A percentile compares a stretch with the other conserved stretches of the same genome.
Conservation (phyloP, 2,888 invertebrate species). For the Drosophila quasianomalipes region DNA sequence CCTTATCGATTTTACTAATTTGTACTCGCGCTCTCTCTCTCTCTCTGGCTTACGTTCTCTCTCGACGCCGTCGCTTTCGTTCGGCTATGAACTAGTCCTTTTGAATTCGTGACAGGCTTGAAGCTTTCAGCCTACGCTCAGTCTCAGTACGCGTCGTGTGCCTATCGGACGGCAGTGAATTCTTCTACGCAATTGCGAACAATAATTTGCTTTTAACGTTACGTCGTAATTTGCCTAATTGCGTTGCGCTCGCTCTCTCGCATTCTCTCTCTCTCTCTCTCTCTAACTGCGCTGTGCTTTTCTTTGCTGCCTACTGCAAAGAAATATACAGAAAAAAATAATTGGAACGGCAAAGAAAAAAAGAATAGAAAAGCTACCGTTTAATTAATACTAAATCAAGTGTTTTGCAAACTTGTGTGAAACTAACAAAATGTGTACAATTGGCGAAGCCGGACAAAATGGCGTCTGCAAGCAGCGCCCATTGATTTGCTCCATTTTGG, state of each 20-base stretch:
- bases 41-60: conserved; percentile 21
- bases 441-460: conserved; percentile 83
- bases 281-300: conserved; percentile 48
- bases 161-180: conserved; percentile 54
- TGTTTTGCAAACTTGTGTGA: conserved; percentile 28
- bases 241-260: conserved; percentile 20
- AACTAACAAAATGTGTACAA: conserved; percentile 57
- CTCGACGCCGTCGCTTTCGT: conserved; percentile 55
- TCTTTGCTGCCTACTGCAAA: conserved; percentile 36
- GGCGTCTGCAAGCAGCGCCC: conserved; percentile 84
- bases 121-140: conserved; percentile 65
- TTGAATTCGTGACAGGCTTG: conserved; percentile 40
- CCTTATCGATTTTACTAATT: conserved; percentile 54
- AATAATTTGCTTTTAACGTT: conserved; percentile 24
- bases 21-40: conserved; percentile 9
- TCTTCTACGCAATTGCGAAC: conserved; percentile 28
- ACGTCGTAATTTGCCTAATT: conserved; percentile 55
- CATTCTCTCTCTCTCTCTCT: conserved; percentile 25
- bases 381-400: conserved; percentile 13
- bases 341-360: conserved; percentile 4
- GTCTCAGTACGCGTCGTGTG: conserved; percentile 72
- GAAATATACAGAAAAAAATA: conserved; percentile 36
- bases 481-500: conserved; percentile 84
- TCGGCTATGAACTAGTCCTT: conserved; percentile 59
- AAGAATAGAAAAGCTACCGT: conserved; percentile 10